Evolutionary conservation across 2,113 vertebrate species (phyloP), one percentile per base, ranked within the genome.

Genomic region (Microtus oregoni): DNA sequence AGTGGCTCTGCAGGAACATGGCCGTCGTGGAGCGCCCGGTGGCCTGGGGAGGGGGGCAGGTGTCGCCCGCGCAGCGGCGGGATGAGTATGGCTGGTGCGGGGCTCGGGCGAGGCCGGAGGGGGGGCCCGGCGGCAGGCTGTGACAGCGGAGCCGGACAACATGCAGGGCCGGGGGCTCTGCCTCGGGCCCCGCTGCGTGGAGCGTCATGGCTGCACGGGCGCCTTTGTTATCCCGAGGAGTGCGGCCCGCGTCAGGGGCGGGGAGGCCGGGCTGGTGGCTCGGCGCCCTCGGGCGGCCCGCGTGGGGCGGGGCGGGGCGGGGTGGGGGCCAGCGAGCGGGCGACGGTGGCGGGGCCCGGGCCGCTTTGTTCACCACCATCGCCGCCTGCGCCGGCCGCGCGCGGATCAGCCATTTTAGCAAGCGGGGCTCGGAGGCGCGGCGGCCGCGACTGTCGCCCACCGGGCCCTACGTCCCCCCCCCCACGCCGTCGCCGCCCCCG

Each of bases 191-290:
- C 96, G 81, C 95, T 97, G 97, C 97, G 97, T 92, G 87, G 98
- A 97, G 97, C 97, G 98, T 98, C 99, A 99, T 99, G 99, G 99
- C 99, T 99, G 98, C 98, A 98, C 97, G 96, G 98, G 98, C 97
- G 98, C 98, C 99, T 99, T 99, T 99, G 99, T 99, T 99, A 99
- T 97, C 98, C 97, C 95, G 96, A 97, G 98, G 98, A 98, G 98
- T 98, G 99, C 98, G 98, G 98, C 98, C 98, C 98, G 98, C 98
- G 98, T 98, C 96, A 96, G 93, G 95, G 91, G 93, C 96, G 67
- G 89, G 92, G 73, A 72, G 97, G 96, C 78, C 94, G 58, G 58
- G 93, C 81, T 75, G n/a, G 90, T n/a, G 90, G 81, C 90, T 81
- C 38, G 35, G 65, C 65, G 90, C 77, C 83, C 89, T 94, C 73